Conservation (phyloP, 2,797 vertebrate species). For the Austrolebias charrua region DNA sequence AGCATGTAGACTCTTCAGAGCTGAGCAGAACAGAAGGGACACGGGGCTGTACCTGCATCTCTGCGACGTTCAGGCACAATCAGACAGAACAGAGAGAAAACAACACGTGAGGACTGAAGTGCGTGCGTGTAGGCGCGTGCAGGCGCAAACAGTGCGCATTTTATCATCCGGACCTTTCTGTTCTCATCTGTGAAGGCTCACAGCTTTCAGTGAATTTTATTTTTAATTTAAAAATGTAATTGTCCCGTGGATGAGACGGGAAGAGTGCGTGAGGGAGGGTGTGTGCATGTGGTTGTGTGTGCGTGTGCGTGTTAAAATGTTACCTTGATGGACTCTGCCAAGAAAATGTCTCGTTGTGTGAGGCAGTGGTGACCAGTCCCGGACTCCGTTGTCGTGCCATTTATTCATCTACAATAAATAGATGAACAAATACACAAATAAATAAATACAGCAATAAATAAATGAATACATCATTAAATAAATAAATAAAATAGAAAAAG, state of each 20-base stretch:
- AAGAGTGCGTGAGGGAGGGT: slow-evolving; percentile 9
- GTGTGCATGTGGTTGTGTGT: slow-evolving; percentile 12
- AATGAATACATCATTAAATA: too few relatives aligned
- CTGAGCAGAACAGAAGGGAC: neutral
- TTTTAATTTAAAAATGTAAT: too few relatives aligned
- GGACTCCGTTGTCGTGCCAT: slow-evolving; percentile 43
- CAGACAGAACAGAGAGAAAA: slow-evolving; percentile 39
- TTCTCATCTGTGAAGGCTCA: slow-evolving; percentile 36
- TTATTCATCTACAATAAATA: slow-evolving; percentile 48
- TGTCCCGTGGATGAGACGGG: slow-evolving; percentile 46
- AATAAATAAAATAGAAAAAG: too few relatives aligned
- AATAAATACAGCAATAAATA: slow-evolving; percentile 9
- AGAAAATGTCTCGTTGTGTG: slow-evolving; percentile 46
- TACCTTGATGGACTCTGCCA: slow-evolving; percentile 46
- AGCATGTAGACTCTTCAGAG: neutral
- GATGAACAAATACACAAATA: neutral
- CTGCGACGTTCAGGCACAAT: neutral
- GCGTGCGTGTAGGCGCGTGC: slow-evolving; percentile 70
- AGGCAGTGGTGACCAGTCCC: slow-evolving; percentile 53
- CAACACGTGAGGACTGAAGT: slow-evolving; percentile 20
- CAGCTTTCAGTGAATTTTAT: slow-evolving; percentile 65
- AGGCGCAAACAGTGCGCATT: slow-evolving; percentile 53
- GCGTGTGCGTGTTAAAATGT: slow-evolving; percentile 14
- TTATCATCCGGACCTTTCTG: neutral
- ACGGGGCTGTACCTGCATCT: neutral